Evolutionary conservation across 2,113 vertebrate species (phyloP).

Genomic region (Cacatua alba): DNA sequence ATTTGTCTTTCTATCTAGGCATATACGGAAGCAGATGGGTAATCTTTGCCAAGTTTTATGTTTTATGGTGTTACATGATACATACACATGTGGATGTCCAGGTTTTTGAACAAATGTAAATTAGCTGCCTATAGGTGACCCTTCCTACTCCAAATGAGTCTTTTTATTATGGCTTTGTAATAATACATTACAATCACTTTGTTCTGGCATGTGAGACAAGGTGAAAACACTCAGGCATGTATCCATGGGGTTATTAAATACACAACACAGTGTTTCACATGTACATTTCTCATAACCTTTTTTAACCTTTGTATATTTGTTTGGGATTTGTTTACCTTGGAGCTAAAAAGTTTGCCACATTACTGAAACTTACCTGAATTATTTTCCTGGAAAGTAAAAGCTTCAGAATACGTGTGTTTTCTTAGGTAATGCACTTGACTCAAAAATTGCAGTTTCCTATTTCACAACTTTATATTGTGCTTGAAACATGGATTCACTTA

Average conservation of each 20-base stretch:
- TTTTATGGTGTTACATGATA: neutral
- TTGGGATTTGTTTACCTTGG: neutral
- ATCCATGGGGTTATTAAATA: neutral
- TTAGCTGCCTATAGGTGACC: neutral
- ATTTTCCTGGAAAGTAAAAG: neutral
- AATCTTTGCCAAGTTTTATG: neutral
- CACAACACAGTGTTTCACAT: rapidly evolving
- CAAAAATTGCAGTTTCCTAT: neutral
- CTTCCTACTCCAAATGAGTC: neutral
- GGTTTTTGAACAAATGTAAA: neutral
- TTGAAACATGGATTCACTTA: neutral
- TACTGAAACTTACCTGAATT: neutral
- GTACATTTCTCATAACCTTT: neutral
- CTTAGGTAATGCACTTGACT: neutral
- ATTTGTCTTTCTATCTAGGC: neutral
- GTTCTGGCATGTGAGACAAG: neutral
- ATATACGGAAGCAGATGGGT: neutral
- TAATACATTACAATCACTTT: neutral
- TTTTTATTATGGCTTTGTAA: neutral
- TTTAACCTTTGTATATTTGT: neutral
- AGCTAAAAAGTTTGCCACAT: neutral
- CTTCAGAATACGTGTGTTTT: neutral
- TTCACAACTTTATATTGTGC: neutral
- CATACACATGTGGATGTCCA: neutral
- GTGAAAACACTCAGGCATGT: neutral